Evolutionary conservation across 2,888 invertebrate species (phyloP).

Genomic region (Lottia gigantea): DNA sequence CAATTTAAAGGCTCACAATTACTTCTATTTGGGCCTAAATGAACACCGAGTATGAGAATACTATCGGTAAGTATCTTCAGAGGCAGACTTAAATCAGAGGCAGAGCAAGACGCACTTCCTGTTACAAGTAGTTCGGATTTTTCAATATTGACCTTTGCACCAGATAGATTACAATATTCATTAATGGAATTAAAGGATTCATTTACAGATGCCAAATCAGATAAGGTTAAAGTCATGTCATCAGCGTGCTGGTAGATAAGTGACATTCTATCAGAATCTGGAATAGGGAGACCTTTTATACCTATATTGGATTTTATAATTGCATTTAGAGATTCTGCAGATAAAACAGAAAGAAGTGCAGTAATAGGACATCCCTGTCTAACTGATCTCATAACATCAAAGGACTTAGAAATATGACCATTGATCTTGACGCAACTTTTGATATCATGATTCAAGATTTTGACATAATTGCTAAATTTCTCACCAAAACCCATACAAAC

Average conservation of each 20-base stretch:
- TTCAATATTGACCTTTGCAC: not conserved
- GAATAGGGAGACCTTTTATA: not conserved
- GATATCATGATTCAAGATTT: conserved; percentile 34
- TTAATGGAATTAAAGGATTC: not conserved
- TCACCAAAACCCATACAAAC: conserved; percentile 34
- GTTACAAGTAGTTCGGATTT: not conserved
- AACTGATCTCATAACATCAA: not conserved
- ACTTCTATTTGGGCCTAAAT: not conserved
- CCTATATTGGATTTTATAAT: not conserved
- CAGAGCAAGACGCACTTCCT: not conserved
- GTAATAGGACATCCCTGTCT: not conserved
- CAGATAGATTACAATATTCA: not conserved
- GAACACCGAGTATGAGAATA: not conserved
- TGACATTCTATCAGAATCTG: not conserved
- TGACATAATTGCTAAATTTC: conserved; percentile 34
- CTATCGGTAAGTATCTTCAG: not conserved
- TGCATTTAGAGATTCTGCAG: not conserved
- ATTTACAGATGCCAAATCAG: not conserved
- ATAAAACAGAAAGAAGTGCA: not conserved
- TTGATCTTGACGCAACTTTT: conserved; percentile 34
- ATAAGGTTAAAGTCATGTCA: not conserved
- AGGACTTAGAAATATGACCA: conserved; percentile 29
- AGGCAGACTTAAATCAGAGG: not conserved
- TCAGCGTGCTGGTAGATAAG: not conserved
- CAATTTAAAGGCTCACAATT: not conserved